A percentile compares a stretch with the other conserved stretches of the same genome.
phyloP scores from a whole-genome alignment of 2,113 vertebrate genomes.

The Platanista minor region DNA sequence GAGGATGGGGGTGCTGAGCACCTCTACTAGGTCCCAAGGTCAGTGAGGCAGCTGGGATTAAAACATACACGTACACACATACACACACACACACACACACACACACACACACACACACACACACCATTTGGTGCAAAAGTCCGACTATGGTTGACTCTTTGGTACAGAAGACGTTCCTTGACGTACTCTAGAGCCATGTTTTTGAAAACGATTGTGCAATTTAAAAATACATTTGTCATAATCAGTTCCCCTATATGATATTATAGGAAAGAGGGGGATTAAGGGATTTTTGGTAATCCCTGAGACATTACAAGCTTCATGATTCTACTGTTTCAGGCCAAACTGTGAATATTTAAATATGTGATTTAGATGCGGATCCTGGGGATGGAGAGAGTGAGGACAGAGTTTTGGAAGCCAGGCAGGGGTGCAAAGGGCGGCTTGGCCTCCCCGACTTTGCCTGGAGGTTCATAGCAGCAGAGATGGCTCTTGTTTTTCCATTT shows the following conservation, averaged over 20 bases:
- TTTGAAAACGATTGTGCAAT: neutral
- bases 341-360: neutral
- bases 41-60: neutral
- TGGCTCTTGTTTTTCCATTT: neutral
- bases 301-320: neutral
- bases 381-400: no score
- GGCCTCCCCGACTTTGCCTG: neutral
- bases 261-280: neutral
- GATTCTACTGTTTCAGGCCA: neutral
- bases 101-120: neutral
- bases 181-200: neutral
- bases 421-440: accelerated
- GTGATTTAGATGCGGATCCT: neutral
- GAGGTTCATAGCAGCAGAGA: neutral
- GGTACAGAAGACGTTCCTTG: neutral
- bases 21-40: neutral
- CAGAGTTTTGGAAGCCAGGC: neutral
- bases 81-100: neutral
- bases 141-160: neutral
- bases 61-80: neutral
- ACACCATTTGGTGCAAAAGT: neutral
- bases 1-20: neutral
- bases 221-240: neutral
- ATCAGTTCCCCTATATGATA: neutral
- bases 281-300: neutral